phyloP scores from a whole-genome alignment of 1,140 invertebrate genomes.

The Macrosteles quadrilineatus region DNA sequence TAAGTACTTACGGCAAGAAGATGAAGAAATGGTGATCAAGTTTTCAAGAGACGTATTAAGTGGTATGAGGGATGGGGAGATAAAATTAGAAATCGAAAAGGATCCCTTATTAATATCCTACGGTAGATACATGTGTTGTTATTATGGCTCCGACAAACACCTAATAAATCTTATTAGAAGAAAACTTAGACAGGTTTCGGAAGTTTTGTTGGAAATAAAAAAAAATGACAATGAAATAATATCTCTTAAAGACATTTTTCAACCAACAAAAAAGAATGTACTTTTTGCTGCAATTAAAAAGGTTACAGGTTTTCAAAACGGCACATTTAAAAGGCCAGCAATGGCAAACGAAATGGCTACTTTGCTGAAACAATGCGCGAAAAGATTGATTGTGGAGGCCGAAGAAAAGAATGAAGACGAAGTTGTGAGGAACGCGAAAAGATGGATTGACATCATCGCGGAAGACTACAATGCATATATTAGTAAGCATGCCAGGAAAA shows the following conservation, averaged over 20 bases:
- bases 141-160: conserved; percentile 8
- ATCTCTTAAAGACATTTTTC: not conserved
- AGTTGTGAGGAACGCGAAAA: not conserved
- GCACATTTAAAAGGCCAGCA: not conserved
- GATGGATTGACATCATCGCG: not conserved
- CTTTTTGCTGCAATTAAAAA: not conserved
- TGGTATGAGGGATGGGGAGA: conserved; percentile 10
- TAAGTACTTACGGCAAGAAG: not conserved
- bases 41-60: not conserved
- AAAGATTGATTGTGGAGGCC: not conserved
- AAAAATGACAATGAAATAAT: not conserved
- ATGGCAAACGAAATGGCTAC: conserved; percentile 13
- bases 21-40: not conserved
- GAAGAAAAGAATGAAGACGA: not conserved
- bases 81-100: not conserved
- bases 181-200: not conserved
- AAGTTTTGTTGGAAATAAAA: not conserved
- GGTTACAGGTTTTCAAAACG: not conserved
- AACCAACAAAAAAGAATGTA: not conserved
- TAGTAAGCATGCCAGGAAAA: not conserved
- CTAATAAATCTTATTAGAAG: not conserved
- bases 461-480: conserved; percentile 11
- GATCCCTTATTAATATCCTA: conserved; percentile 1
- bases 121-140: conserved; percentile 1
- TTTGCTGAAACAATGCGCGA: conserved; percentile 1